Percentiles rank a stretch among this genome's conserved stretches.
Evolutionary conservation across 2,888 invertebrate species (phyloP).

Genomic region (Archips xylosteana): DNA sequence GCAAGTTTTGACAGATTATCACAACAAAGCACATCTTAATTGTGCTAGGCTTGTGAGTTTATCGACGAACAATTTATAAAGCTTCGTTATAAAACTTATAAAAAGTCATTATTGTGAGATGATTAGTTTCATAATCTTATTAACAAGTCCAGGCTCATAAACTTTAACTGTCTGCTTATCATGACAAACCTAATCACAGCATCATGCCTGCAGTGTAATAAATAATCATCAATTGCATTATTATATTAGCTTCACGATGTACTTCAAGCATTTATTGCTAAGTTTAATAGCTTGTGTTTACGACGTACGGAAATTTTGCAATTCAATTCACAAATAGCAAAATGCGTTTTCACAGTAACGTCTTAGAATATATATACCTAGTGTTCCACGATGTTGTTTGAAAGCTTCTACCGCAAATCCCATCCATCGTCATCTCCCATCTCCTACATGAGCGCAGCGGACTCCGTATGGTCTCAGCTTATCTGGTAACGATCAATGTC

Average conservation of each 20-base stretch:
- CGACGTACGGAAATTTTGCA: neutral
- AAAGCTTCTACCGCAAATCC: neutral
- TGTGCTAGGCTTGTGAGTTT: too few relatives aligned
- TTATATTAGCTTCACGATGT: neutral
- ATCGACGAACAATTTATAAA: too few relatives aligned
- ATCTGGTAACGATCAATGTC: too few relatives aligned
- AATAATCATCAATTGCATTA: constrained; percentile 4
- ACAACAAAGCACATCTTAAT: too few relatives aligned
- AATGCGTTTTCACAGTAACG: constrained; percentile 5
- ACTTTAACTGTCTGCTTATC: neutral
- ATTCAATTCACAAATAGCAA: neutral
- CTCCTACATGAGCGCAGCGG: too few relatives aligned
- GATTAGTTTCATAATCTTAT: neutral
- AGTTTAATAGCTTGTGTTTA: constrained; percentile 5
- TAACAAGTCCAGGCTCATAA: neutral
- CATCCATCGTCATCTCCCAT: too few relatives aligned
- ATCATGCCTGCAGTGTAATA: neutral
- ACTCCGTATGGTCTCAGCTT: too few relatives aligned
- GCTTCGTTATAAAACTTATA: too few relatives aligned
- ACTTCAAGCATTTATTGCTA: constrained; percentile 5
- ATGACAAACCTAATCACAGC: neutral
- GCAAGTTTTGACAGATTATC: too few relatives aligned
- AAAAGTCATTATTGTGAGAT: too few relatives aligned
- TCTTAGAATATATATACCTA: neutral
- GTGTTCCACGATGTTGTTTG: neutral